Base-by-base conservation (phyloP, 2,797 vertebrate species). In the Neolamprologus multifasciatus region DNA sequence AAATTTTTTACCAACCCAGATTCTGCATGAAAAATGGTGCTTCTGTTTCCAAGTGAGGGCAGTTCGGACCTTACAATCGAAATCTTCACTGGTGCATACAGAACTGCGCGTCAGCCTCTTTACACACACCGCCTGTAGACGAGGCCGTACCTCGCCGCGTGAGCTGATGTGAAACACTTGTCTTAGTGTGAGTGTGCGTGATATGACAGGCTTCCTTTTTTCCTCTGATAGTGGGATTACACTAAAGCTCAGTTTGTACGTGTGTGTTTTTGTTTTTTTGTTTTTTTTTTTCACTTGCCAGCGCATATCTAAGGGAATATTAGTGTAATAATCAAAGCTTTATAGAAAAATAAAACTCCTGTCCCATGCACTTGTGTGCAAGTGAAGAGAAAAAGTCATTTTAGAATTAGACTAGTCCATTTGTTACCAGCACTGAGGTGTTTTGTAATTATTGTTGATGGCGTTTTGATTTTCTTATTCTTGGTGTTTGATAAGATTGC, bases 391-490 rank as follows among this genome's bases (percentile, higher is more conserved):
- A 82, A 38, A 83, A 81, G 36, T 94, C 52, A 77, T 94, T 91
- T 91, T 94, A 89, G 93, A 86, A 91, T 90, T 93, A 91, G 87
- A 91, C 81, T 79, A 90, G 92, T 94, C 93, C 45, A 74, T 93
- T 93, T 94, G 90, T 96, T 94, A 95, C 94, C 95, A 96, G 96
- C 96, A 97, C 96, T 97, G 95, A 96, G 92, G 85, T 96, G 91
- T 94, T 96, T 95, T 96, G 89, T 96, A 95, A 95, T 95, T 93
- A 90, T 87, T 93, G 95, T 95, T 88, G 88, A 92, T 86, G 94
- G 90, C 93, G 91, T 92, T 94, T 93, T 91, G 80, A 87, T 95
- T 95, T 96, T 94, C 87, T 86, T 94, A 91, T 88, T 86, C 92
- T 92, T 87, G 91, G 91, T 95, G 95, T 96, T 96, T 95, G 93